A percentile compares a stretch with the other conserved stretches of the same genome.
Evolutionary conservation across 2,888 invertebrate genomes (phyloP).

Genomic region (Drosophila suboccidentalis): DNA sequence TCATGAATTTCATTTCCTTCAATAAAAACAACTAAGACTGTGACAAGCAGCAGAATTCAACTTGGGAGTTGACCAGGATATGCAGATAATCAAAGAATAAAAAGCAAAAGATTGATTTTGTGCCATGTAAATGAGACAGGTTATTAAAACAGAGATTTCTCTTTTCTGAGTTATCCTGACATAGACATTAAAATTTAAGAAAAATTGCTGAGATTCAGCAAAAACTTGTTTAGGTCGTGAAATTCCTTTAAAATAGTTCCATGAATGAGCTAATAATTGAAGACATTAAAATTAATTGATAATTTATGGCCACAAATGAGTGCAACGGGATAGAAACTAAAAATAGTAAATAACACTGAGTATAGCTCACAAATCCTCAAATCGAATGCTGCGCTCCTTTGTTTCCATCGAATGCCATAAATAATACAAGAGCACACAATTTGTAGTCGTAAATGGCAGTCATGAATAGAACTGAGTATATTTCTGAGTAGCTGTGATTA

Average conservation of each 20-base stretch:
- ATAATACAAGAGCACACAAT: conserved; percentile 26
- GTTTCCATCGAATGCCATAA: conserved; percentile 21
- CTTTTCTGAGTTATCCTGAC: not conserved
- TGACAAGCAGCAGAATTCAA: not conserved
- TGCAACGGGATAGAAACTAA: conserved; percentile 5
- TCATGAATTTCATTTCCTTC: conserved; percentile 22
- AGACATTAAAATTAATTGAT: conserved; percentile 4
- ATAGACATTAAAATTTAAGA: not conserved
- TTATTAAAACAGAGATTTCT: not conserved
- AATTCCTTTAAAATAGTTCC: not conserved
- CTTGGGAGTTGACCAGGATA: not conserved
- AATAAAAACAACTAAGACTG: not conserved
- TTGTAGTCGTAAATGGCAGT: conserved; percentile 5
- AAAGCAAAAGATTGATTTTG: not conserved
- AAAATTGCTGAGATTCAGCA: not conserved
- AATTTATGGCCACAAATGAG: not conserved
- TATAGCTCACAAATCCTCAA: not conserved
- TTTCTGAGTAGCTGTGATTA: conserved; percentile 1
- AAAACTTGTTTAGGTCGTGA: not conserved
- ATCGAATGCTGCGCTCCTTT: not conserved
- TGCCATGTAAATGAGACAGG: not conserved
- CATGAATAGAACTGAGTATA: conserved; percentile 13
- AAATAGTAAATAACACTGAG: conserved; percentile 11
- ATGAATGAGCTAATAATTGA: not conserved
- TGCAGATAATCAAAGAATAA: not conserved